phyloP scores from a whole-genome alignment of 1,140 invertebrate species.

The Mycetomoellerius zeteki region DNA sequence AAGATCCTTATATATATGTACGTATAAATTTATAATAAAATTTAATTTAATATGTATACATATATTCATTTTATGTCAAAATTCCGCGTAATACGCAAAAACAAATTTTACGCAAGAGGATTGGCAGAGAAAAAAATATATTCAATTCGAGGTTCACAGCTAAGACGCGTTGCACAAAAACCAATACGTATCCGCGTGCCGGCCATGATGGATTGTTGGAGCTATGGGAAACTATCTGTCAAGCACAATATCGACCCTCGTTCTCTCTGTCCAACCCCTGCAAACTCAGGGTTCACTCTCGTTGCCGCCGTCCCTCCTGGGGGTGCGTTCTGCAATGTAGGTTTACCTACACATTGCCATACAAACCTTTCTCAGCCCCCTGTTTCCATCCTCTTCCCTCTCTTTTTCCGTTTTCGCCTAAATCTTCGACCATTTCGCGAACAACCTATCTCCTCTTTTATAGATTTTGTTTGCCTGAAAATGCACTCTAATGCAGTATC shows the following conservation, averaged over 20 bases:
- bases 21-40: background rate
- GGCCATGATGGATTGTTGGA: conserved; percentile 86
- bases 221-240: conserved; percentile 87
- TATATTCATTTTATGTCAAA: conserved; percentile 10
- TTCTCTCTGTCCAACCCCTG: conserved; percentile 83
- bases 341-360: conserved; percentile 71
- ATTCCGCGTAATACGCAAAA: conserved; percentile 1
- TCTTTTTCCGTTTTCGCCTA: conserved; percentile 71
- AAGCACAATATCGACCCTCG: conserved; percentile 87
- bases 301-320: conserved; percentile 77
- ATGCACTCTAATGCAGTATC: conserved; percentile 1
- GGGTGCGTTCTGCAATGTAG: conserved; percentile 70
- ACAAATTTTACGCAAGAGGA: conserved; percentile 69
- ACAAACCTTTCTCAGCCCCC: conserved; percentile 66
- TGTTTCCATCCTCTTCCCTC: conserved; percentile 50
- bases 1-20: background rate
- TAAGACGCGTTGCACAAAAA: conserved; percentile 84
- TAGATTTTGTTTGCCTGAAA: conserved; percentile 69
- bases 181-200: conserved; percentile 85
- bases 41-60: background rate
- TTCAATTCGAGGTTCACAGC: conserved; percentile 84
- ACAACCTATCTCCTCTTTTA: conserved; percentile 68
- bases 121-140: conserved; percentile 73
- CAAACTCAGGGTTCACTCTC: conserved; percentile 79
- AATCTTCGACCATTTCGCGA: conserved; percentile 79